These are phyloP conservation scores for Leptocoma aspasia DNA, from an alignment of 2,113 vertebrate species.

Conservation along the genomic window DNA sequence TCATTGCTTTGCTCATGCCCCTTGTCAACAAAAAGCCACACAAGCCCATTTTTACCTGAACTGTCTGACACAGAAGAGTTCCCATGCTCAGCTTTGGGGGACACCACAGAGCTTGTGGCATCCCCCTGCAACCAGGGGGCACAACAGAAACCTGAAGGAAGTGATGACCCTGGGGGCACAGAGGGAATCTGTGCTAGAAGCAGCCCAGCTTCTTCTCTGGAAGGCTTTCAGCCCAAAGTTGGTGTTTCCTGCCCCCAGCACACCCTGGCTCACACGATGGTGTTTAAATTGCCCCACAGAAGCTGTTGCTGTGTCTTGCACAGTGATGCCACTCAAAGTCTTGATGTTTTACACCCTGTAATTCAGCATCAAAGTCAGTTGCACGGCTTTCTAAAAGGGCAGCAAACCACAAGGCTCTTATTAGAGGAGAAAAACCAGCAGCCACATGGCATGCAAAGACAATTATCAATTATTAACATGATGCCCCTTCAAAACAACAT, in stretches of 20 bases:
- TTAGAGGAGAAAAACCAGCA: neutral
- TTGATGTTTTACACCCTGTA: neutral
- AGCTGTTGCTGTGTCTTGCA: neutral
- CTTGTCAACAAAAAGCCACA: neutral
- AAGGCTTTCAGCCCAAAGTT: neutral
- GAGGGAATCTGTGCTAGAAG: neutral
- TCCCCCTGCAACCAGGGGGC: neutral
- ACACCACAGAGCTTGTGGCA: neutral
- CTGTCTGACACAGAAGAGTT: neutral
- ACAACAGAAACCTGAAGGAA: neutral
- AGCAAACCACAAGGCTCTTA: neutral
- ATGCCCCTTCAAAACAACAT: neutral
- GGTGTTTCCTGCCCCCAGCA: neutral
- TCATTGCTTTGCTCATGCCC: neutral
- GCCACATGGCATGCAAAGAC: neutral
- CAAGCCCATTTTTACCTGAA: neutral
- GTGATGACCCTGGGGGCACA: neutral
- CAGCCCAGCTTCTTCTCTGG: neutral
- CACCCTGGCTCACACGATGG: rapidly evolving
- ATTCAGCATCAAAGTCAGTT: neutral
- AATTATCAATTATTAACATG: neutral
- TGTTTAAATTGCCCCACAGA: neutral
- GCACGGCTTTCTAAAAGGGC: neutral
- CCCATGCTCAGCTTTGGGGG: rapidly evolving
- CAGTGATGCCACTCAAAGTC: neutral